Evolutionary conservation across 2,888 invertebrate genomes (phyloP).

Genomic region (Aspidapion aeneum): DNA sequence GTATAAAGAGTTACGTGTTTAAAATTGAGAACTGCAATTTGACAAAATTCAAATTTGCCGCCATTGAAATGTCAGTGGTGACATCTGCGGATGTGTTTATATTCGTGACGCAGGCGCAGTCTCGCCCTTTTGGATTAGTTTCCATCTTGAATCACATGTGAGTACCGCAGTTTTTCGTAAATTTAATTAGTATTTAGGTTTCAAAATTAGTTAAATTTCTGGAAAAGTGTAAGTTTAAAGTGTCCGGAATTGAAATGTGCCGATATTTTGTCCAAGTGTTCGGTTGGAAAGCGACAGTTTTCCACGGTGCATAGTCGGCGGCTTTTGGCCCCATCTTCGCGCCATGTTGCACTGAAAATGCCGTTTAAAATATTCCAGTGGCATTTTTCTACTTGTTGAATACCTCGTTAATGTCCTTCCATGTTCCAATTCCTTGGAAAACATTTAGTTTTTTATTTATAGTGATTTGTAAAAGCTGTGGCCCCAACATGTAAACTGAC

Average conservation of each 20-base stretch:
- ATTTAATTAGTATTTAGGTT: conserved; percentile 8
- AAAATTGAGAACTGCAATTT: no score
- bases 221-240: neutral
- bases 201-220: neutral
- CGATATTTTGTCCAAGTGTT: neutral
- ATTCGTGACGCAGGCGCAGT: conserved; percentile 61
- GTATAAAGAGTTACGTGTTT: no score
- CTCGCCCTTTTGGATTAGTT: conserved; percentile 79
- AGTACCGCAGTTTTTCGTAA: conserved; percentile 51
- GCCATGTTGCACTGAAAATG: conserved; percentile 50
- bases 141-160: conserved; percentile 88
- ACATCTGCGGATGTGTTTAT: neutral
- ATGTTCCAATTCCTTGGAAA: no score
- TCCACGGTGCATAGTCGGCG: conserved; percentile 44
- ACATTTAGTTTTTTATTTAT: no score
- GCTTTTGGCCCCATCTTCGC: conserved; percentile 49
- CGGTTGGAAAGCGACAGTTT: conserved; percentile 1
- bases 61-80: neutral
- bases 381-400: conserved; percentile 8
- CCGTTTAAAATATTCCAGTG: conserved; percentile 8
- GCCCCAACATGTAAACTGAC: no score
- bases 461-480: no score
- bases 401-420: conserved; percentile 10
- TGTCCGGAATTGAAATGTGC: neutral
- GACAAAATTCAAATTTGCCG: neutral